Evolutionary conservation across 1,140 invertebrate species (phyloP).

Genomic region (Brachionus rotundiformis): DNA sequence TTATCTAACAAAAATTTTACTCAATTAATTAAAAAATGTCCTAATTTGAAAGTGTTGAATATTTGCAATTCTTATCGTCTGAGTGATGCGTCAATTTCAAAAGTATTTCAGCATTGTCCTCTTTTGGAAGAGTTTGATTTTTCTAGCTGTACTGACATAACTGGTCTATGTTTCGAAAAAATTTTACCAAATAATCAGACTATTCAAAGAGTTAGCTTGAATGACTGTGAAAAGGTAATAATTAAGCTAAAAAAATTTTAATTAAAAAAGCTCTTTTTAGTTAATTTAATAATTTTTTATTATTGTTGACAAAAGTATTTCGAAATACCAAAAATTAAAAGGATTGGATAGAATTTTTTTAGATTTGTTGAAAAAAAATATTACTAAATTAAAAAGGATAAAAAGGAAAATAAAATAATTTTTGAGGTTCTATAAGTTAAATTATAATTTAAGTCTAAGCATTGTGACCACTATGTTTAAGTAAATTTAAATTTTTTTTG

Average conservation of each 20-base stretch:
- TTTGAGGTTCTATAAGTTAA: too few species aligned
- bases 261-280: too few species aligned
- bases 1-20: conserved; percentile 36
- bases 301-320: too few species aligned
- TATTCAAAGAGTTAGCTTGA: not conserved
- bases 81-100: conserved; percentile 32
- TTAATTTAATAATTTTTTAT: too few species aligned
- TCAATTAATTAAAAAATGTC: not conserved
- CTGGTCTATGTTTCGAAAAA: conserved; percentile 11
- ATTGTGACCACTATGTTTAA: too few species aligned
- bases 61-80: not conserved
- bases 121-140: conserved; percentile 33
- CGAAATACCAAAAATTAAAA: too few species aligned
- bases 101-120: conserved; percentile 39
- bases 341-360: too few species aligned
- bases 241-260: not conserved
- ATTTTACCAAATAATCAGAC: not conserved
- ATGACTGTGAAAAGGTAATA: conserved; percentile 38
- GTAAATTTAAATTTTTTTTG: too few species aligned
- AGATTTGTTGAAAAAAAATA: too few species aligned
- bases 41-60: not conserved
- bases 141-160: not conserved
- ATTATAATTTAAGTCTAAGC: too few species aligned
- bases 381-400: too few species aligned
- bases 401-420: too few species aligned